A percentile compares a stretch with the other conserved stretches of the same genome.
phyloP scores from a whole-genome alignment of 2,113 vertebrate species.

The Rattus rattus region DNA sequence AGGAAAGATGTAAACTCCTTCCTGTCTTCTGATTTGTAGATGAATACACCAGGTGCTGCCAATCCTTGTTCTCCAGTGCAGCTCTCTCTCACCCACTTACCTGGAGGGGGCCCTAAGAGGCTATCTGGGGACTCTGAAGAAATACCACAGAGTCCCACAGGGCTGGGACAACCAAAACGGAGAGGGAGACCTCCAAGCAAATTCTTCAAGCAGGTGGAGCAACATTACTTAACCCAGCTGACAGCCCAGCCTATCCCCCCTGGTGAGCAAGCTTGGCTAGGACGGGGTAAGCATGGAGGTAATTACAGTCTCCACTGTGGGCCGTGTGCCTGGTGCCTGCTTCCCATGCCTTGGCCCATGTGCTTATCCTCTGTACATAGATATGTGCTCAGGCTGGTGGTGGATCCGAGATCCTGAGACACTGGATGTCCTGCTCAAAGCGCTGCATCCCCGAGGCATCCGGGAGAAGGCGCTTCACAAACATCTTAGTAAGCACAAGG shows the following conservation, averaged over 20 bases:
- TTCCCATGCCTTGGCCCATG: neutral
- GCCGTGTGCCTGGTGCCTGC: neutral
- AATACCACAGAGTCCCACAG: slow-evolving; percentile 77
- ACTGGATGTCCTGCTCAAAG: slow-evolving; percentile 89
- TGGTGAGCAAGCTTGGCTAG: slow-evolving; percentile 85
- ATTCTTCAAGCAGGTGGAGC: slow-evolving; percentile 94
- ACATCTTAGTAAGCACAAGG: slow-evolving; percentile 95
- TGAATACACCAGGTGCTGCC: slow-evolving; percentile 76
- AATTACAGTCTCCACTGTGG: neutral
- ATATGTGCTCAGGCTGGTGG: slow-evolving; percentile 96
- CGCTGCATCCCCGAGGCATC: slow-evolving; percentile 93
- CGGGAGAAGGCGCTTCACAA: slow-evolving; percentile 96
- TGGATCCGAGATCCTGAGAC: slow-evolving; percentile 93
- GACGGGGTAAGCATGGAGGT: neutral
- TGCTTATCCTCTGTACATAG: slow-evolving; percentile 79
- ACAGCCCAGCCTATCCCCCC: slow-evolving; percentile 93
- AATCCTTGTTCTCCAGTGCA: slow-evolving; percentile 71
- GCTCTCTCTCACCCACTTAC: slow-evolving; percentile 79
- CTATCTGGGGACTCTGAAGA: slow-evolving; percentile 63
- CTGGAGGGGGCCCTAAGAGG: slow-evolving; percentile 75
- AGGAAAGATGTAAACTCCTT: neutral
- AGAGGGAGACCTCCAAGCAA: slow-evolving; percentile 94
- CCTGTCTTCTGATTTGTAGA: slow-evolving; percentile 66
- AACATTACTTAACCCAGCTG: slow-evolving; percentile 94
- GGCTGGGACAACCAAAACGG: slow-evolving; percentile 88